A percentile compares a stretch with the other conserved stretches of the same genome.
These are phyloP conservation scores for Thecophora atra DNA, from an alignment of 2,888 invertebrate species.

Conservation along the genomic window DNA sequence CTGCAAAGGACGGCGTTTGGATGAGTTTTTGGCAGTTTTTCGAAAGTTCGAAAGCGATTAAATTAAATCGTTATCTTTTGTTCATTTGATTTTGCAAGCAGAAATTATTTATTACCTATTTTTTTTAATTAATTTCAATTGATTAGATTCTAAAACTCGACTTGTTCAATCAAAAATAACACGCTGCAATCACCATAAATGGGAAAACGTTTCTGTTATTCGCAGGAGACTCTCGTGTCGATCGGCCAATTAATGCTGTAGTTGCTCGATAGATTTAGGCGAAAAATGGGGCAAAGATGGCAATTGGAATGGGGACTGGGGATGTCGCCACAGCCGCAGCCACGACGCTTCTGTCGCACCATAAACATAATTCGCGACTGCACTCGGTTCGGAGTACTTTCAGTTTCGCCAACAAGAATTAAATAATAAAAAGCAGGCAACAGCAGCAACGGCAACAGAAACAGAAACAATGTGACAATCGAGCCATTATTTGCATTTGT, in stretches of 20 bases:
- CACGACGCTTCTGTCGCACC: constrained; percentile 15
- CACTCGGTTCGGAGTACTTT: constrained; percentile 33
- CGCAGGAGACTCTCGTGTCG: no score
- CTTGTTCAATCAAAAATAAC: no score
- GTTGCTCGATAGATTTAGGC: background rate
- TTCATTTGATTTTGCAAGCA: no score
- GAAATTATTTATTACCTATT: no score
- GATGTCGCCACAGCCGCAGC: constrained; percentile 8
- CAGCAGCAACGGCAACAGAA: constrained; percentile 46
- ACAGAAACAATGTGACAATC: constrained; percentile 50
- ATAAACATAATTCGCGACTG: constrained; percentile 38
- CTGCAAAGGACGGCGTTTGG: no score
- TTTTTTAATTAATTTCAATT: no score
- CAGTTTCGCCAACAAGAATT: constrained; percentile 46
- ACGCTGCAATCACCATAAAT: no score
- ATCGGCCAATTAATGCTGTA: background rate
- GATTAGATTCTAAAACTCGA: no score
- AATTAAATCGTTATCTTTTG: no score
- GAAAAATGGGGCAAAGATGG: constrained; percentile 25
- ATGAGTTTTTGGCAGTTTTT: no score
- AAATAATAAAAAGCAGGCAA: constrained; percentile 55
- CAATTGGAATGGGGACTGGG: background rate
- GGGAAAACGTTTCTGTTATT: no score
- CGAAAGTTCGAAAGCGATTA: no score
- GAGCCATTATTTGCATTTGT: constrained; percentile 63